Conservation (phyloP, 2,113 vertebrate species). For the Chroicocephalus ridibundus region DNA sequence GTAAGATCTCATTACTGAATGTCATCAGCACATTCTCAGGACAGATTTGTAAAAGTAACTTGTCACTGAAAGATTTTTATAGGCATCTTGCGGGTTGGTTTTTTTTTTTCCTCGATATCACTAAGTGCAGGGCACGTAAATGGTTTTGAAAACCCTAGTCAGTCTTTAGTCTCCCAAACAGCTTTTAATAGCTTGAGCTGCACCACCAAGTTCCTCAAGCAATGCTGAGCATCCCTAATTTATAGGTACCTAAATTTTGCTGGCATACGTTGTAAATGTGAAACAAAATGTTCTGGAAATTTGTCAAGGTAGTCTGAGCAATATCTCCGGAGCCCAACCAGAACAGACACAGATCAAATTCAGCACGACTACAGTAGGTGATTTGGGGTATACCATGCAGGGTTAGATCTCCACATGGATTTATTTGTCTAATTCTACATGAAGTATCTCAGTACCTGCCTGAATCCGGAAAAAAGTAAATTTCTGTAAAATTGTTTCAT, state of each 20-base stretch:
- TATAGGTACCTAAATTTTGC: background rate
- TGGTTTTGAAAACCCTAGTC: background rate
- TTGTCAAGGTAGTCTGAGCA: background rate
- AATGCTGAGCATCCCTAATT: background rate
- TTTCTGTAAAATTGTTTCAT: background rate
- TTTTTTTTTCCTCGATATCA: background rate
- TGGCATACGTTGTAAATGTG: background rate
- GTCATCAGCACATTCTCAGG: background rate
- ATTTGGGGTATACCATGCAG: background rate
- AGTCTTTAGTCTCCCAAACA: background rate
- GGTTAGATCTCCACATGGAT: background rate
- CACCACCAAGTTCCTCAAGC: background rate
- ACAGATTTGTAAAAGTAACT: background rate
- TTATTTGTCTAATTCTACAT: background rate
- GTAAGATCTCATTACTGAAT: background rate
- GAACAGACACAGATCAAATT: background rate
- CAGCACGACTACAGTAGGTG: background rate
- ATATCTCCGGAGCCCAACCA: background rate
- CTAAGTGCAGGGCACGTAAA: background rate
- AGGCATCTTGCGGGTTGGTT: background rate
- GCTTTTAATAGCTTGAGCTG: background rate
- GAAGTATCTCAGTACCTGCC: background rate
- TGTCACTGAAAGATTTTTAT: background rate
- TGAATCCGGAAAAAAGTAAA: background rate
- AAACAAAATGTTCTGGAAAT: background rate